Conservation (phyloP, 1,140 invertebrate genomes). For the Cydia pomonella region DNA sequence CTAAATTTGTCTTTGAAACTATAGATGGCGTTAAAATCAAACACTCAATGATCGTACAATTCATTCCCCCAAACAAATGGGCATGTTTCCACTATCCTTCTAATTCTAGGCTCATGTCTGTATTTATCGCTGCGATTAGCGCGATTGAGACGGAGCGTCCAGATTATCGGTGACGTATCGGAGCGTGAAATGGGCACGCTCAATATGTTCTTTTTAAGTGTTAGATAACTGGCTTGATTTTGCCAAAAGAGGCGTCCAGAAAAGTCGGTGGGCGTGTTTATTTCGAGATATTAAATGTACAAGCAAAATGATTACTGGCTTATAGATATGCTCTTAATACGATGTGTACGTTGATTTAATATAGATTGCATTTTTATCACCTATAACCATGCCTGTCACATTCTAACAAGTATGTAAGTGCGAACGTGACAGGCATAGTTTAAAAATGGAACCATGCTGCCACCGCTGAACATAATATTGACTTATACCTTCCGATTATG, state of each 20-base stretch:
- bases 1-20: no score
- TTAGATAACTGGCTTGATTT: neutral
- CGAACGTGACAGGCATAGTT: no score
- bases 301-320: neutral
- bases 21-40: neutral
- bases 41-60: neutral
- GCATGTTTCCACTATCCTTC: slow-evolving; percentile 14
- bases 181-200: neutral
- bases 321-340: neutral
- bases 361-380: no score
- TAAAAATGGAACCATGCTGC: no score
- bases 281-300: neutral
- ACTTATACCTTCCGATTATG: no score
- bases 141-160: slow-evolving; percentile 18
- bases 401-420: no score
- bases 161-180: slow-evolving; percentile 32
- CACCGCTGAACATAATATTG: no score
- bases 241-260: neutral
- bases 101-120: slow-evolving; percentile 23
- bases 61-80: neutral
- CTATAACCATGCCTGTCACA: no score
- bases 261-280: neutral
- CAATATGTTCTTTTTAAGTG: neutral
- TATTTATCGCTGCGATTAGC: slow-evolving; percentile 25
- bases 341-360: no score